These are phyloP conservation scores for Bombyx mandarina DNA, from an alignment of 1,140 invertebrate species.

Conservation along the genomic window DNA sequence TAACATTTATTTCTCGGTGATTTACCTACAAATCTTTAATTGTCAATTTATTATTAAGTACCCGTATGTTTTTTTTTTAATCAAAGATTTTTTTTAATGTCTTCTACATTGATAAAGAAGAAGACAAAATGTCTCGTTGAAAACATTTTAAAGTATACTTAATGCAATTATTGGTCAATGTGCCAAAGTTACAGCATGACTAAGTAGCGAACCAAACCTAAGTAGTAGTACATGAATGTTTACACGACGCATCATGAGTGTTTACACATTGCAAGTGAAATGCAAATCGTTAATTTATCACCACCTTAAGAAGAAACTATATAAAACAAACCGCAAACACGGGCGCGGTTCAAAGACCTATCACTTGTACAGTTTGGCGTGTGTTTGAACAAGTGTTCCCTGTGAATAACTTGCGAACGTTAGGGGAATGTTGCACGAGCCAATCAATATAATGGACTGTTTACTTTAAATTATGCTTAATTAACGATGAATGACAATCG, in stretches of 20 bases:
- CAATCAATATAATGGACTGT: neutral
- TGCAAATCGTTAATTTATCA: conserved; percentile 66
- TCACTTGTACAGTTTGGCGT: conserved; percentile 52
- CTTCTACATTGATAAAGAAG: too few species aligned
- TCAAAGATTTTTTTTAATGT: too few species aligned
- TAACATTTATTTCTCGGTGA: too few species aligned
- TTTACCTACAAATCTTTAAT: too few species aligned
- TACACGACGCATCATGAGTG: conserved; percentile 40
- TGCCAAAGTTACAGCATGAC: too few species aligned
- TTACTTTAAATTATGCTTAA: neutral
- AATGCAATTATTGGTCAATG: too few species aligned
- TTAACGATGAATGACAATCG: neutral
- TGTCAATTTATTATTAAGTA: too few species aligned
- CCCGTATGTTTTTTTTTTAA: too few species aligned
- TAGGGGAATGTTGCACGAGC: conserved; percentile 24
- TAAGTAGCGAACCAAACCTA: conserved; percentile 11
- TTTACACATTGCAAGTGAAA: conserved; percentile 49
- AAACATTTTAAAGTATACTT: too few species aligned
- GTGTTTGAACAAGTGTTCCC: conserved; percentile 62
- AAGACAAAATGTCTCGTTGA: too few species aligned
- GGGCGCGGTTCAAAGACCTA: conserved; percentile 61
- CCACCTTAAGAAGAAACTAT: conserved; percentile 61
- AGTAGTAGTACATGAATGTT: conserved; percentile 44
- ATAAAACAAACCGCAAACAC: conserved; percentile 64
- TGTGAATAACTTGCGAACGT: conserved; percentile 35